A percentile compares a stretch with the other conserved stretches of the same genome.
These are phyloP conservation scores for Acanthoscelides obtectus DNA, from an alignment of 2,888 invertebrate species.

Conservation along the genomic window DNA sequence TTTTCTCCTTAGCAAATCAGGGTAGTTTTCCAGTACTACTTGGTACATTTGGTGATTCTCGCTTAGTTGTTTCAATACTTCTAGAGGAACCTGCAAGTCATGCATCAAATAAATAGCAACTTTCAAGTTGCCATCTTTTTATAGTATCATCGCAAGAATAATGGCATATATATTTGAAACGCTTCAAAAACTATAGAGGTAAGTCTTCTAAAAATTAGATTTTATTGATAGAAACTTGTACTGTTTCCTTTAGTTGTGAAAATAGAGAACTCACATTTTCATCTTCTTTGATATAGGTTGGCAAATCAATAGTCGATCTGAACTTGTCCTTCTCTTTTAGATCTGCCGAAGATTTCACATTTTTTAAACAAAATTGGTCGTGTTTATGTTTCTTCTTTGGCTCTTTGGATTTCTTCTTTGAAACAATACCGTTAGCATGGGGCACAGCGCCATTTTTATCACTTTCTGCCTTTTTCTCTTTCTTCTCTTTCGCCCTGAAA, in stretches of 20 bases:
- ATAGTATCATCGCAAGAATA: no score
- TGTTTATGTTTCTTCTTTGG: conserved; percentile 2
- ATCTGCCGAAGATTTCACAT: neutral
- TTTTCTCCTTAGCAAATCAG: conserved; percentile 59
- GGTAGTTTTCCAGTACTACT: conserved; percentile 68
- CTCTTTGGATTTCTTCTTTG: conserved; percentile 2
- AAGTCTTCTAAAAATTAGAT: no score
- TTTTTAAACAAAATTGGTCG: neutral
- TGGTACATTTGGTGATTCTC: conserved; percentile 63
- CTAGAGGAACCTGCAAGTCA: conserved; percentile 55
- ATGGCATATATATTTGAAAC: conserved; percentile 1
- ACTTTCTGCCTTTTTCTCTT: conserved; percentile 3
- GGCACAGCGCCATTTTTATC: neutral
- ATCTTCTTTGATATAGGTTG: conserved; percentile 65
- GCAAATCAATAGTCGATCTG: conserved; percentile 67
- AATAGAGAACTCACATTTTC: conserved; percentile 55
- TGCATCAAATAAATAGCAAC: neutral
- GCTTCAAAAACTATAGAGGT: no score
- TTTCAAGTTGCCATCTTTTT: no score
- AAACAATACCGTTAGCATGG: neutral
- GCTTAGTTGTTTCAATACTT: conserved; percentile 58
- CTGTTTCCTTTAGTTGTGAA: conserved; percentile 23
- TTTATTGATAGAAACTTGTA: no score
- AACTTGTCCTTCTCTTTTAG: conserved; percentile 15
- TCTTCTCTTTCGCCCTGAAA: neutral